Percentiles rank a stretch among this genome's conserved stretches.
phyloP scores from a whole-genome alignment of 2,797 vertebrate genomes.

The Tympanoctomys barrerae region DNA sequence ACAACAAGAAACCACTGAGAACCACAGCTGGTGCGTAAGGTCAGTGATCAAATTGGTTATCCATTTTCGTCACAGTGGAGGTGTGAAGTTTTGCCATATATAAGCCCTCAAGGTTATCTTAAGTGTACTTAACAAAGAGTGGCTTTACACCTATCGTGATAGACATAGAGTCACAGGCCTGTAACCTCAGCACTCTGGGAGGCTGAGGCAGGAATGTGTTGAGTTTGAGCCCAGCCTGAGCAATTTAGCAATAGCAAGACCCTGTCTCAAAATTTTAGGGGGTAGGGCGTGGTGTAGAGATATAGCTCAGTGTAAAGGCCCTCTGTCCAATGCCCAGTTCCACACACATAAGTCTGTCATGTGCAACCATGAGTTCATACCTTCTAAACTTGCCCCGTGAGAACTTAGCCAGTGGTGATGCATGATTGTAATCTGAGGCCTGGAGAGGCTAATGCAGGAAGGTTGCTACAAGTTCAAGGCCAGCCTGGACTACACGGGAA shows the following conservation, averaged over 20 bases:
- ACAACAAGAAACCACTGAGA: not conserved
- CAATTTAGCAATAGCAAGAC: not conserved
- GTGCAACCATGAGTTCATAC: not conserved
- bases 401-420: not conserved
- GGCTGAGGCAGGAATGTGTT: not conserved
- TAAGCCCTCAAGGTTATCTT: not conserved
- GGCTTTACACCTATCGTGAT: not conserved
- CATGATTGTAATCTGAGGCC: not conserved
- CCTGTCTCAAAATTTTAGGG: not conserved
- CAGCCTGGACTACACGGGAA: not conserved
- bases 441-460: not conserved
- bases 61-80: not conserved
- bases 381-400: not conserved
- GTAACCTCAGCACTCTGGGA: not conserved
- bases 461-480: not conserved
- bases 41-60: not conserved
- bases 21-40: not conserved
- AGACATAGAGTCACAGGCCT: not conserved
- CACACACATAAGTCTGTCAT: not conserved
- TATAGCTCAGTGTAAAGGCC: not conserved
- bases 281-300: not conserved
- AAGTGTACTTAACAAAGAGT: not conserved
- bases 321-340: not conserved
- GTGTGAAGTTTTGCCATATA: not conserved
- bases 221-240: not conserved